Base-by-base conservation (phyloP, 92 coral and sea anemone genomes). In the Metridium senile region DNA sequence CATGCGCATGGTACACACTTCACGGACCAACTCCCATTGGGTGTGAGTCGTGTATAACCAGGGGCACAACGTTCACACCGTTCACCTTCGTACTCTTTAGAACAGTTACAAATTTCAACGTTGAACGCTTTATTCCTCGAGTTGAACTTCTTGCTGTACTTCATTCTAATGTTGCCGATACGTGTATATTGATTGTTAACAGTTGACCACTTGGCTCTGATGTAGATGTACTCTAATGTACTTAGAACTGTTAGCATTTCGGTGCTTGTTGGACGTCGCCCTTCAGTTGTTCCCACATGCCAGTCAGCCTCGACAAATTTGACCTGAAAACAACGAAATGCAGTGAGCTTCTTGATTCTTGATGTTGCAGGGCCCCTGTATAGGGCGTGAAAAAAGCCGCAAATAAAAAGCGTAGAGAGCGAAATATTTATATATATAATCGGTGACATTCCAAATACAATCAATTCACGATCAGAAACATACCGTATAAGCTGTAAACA, bases 51-150 rank as follows among this genome's bases (percentile, higher is more conserved):
- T 1, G 95, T 95, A 84, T 79, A 95, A 17, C 99, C 97, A 8
- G 86, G 66, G 64, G 96, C 93, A 76, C 99, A 95, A 72, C 81
- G 88, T 73, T 95, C 93, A 82, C 99, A 95, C 69, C 91, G 92
- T 71, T 89, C 91, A 25, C 99, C 99, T 8, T 57, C 64, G 77
- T 93, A 95, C 74, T 95, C 85, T 20, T 35, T 72, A 0, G 99
- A 97, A 27, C 99, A 95, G 31, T 63, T 70, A 58, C 99, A 95
- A 6, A 33, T 83, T 76, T 95, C 99, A 30, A 95, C 92, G 54
- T 93, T 92, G 11, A 74, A 67, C 0, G 90, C 91, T 66, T 19
- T 61, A 25, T 46, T 39, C 13, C 58, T 74, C 1, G 53, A 2
- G 45, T 39, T 56, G 63, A 33, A 31, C 13, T 86, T 72, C 20